Conservation (phyloP, 2,888 invertebrate genomes). For the Platycheirus rosarum region DNA sequence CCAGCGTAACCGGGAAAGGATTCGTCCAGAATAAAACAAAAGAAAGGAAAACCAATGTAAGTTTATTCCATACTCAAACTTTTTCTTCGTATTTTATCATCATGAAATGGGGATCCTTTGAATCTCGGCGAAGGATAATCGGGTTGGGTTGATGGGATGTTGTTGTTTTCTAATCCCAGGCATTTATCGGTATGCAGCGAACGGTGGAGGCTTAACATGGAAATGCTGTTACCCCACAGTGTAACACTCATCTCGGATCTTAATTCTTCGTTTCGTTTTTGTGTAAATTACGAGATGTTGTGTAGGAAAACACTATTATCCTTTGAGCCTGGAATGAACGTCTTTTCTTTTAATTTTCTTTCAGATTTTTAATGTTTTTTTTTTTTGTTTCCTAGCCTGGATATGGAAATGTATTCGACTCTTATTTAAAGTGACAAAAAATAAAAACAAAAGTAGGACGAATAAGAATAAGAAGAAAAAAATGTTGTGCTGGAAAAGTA, state of each 20-base stretch:
- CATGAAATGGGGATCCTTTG: not conserved
- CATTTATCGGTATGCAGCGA: conserved; percentile 26
- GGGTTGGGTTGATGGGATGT: not conserved
- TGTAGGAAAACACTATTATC: conserved; percentile 46
- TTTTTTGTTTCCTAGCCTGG: not conserved
- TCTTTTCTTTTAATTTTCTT: conserved; percentile 17
- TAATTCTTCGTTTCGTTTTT: conserved; percentile 43
- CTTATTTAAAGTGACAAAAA: conserved; percentile 40
- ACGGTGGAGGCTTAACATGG: not conserved
- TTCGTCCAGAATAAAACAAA: conserved; percentile 19
- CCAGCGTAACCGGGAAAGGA: conserved; percentile 30
- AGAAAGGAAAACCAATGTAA: conserved; percentile 39
- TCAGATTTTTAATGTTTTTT: not conserved
- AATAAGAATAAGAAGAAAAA: conserved; percentile 5
- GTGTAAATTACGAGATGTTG: conserved; percentile 43
- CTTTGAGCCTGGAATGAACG: conserved; percentile 22
- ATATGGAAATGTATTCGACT: conserved; percentile 15
- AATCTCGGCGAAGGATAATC: conserved; percentile 8
- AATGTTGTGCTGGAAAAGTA: conserved; percentile 18
- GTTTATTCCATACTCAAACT: conserved; percentile 28
- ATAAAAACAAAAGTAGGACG: conserved; percentile 29
- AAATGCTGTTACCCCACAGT: conserved; percentile 14
- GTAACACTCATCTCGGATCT: conserved; percentile 11
- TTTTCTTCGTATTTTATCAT: conserved; percentile 14
- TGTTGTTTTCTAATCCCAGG: conserved; percentile 1